Evolutionary conservation across 2,113 vertebrate genomes (phyloP).

Genomic region (Circaetus cinerascens): DNA sequence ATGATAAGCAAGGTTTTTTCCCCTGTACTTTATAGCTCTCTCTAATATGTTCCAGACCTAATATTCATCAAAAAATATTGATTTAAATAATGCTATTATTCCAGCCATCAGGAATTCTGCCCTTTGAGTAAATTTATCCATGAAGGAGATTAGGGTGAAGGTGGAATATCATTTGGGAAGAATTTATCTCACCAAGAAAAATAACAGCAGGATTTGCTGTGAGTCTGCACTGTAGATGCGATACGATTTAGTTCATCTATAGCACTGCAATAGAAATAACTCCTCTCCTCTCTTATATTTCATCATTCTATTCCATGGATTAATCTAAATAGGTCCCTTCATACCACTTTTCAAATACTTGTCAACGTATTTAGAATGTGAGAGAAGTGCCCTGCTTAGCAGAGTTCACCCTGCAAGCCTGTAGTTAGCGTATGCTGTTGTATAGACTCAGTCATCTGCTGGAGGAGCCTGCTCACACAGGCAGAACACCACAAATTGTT

Average conservation of each 20-base stretch:
- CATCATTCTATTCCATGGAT: not conserved
- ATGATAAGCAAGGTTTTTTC: not conserved
- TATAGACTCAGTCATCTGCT: not conserved
- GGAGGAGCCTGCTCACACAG: not conserved
- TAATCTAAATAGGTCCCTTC: not conserved
- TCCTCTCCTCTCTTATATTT: not conserved
- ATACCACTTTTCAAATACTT: not conserved
- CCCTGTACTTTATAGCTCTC: not conserved
- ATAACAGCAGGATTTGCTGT: not conserved
- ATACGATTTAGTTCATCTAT: not conserved
- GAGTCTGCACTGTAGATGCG: not conserved
- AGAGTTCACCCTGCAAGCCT: not conserved
- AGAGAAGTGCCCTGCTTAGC: not conserved
- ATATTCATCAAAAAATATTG: conserved; percentile 40
- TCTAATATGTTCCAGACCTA: not conserved
- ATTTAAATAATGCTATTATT: conserved; percentile 46
- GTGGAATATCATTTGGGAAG: not conserved
- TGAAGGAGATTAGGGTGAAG: not conserved
- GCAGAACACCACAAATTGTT: too few species aligned
- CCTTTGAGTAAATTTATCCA: conserved; percentile 22
- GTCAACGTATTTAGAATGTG: not conserved
- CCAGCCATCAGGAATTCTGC: conserved; percentile 40
- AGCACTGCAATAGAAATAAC: not conserved
- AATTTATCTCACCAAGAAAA: not conserved
- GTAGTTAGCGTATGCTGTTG: fast-evolving